Percentiles rank a stretch among this genome's conserved stretches.
phyloP scores from a whole-genome alignment of 2,888 invertebrate genomes.

The Polymixis lichenea region DNA sequence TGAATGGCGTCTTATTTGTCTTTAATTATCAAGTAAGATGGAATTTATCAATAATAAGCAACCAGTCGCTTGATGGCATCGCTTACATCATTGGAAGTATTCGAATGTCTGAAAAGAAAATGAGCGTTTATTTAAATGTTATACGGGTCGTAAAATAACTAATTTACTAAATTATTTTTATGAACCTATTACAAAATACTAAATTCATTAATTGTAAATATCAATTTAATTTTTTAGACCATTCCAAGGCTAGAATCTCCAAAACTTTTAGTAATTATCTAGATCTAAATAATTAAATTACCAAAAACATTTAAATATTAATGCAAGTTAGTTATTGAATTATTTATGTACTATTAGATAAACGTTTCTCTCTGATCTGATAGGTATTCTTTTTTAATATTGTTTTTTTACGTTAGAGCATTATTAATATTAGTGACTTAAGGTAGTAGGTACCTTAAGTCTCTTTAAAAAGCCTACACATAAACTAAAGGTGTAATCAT shows the following conservation, averaged over 20 bases:
- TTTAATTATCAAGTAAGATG: constrained; percentile 47
- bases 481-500: background rate
- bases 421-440: background rate
- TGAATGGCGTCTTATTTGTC: constrained; percentile 47
- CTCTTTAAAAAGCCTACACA: background rate
- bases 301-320: constrained; percentile 8
- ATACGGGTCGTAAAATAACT: constrained; percentile 33
- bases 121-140: constrained; percentile 22
- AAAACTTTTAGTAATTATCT: constrained; percentile 13
- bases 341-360: background rate
- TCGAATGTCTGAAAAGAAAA: constrained; percentile 23
- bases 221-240: constrained; percentile 28
- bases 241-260: constrained; percentile 35
- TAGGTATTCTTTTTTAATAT: background rate
- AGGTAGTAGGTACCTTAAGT: background rate
- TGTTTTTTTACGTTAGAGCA: background rate
- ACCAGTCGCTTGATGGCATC: constrained; percentile 34
- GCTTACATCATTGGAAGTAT: constrained; percentile 37
- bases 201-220: constrained; percentile 1
- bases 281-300: constrained; percentile 15
- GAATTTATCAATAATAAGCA: constrained; percentile 45
- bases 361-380: background rate
- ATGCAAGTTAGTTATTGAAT: constrained; percentile 5
- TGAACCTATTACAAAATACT: background rate
- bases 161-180: constrained; percentile 7